phyloP scores from a whole-genome alignment of 2,797 vertebrate genomes.

The Eulemur coronatus region DNA sequence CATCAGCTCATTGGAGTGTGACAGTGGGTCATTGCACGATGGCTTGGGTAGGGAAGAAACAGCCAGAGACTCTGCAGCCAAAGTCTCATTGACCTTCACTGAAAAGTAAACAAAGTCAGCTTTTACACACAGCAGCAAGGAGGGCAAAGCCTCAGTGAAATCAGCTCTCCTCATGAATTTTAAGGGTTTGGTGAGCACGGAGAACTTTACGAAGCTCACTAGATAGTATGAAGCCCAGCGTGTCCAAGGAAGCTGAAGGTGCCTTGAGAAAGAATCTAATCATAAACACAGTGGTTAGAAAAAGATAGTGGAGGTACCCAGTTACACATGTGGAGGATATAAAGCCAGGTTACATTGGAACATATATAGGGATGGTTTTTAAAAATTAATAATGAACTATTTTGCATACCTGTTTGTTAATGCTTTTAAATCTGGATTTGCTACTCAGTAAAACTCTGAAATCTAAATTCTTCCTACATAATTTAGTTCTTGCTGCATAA shows the following conservation, averaged over 20 bases:
- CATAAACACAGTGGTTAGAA: background rate
- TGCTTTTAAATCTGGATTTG: background rate
- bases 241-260: background rate
- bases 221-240: background rate
- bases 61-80: background rate
- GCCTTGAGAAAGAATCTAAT: background rate
- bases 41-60: background rate
- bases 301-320: background rate
- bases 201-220: background rate
- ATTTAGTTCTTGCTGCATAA: background rate
- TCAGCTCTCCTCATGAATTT: background rate
- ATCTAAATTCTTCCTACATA: background rate
- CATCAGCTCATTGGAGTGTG: background rate
- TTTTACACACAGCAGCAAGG: rapidly evolving
- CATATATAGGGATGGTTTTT: background rate
- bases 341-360: background rate
- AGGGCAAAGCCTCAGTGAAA: background rate
- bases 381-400: background rate
- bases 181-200: background rate
- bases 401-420: background rate
- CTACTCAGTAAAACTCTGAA: background rate
- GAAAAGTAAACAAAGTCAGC: background rate
- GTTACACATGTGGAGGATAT: background rate
- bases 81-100: background rate
- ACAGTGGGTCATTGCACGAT: background rate